phyloP scores from a whole-genome alignment of 2,113 vertebrate species.

The Gallinago media region DNA sequence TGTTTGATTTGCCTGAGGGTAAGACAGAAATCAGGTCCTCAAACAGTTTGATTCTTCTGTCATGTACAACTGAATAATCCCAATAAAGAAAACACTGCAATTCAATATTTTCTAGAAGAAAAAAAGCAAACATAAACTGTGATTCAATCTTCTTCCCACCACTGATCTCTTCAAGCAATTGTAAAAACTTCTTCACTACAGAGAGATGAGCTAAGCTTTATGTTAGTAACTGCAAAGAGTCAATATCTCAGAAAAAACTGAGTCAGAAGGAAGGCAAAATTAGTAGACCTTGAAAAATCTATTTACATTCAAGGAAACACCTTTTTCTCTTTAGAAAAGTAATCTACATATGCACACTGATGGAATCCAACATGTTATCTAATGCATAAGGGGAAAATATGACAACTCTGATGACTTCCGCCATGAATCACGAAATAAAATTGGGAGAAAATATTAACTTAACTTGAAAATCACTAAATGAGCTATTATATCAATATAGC shows the following conservation, averaged over 20 bases:
- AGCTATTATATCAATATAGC: not conserved
- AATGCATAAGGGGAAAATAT: not conserved
- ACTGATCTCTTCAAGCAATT: not conserved
- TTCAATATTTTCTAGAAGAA: not conserved
- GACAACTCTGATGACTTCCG: not conserved
- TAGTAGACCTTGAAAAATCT: slow-evolving; percentile 8
- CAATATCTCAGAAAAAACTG: not conserved
- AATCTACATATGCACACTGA: not conserved
- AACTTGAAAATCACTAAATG: not conserved
- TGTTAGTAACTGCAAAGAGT: not conserved
- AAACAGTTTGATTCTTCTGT: not conserved
- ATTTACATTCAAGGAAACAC: not conserved
- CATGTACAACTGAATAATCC: not conserved
- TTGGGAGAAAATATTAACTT: not conserved
- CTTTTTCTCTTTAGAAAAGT: slow-evolving; percentile 34
- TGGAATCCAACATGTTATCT: not conserved
- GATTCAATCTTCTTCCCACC: not conserved
- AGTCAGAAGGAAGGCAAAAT: slow-evolving; percentile 42
- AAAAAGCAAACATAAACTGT: not conserved
- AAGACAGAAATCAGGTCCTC: not conserved
- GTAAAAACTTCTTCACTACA: not conserved
- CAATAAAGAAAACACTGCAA: not conserved
- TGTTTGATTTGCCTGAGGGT: not conserved
- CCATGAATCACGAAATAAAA: not conserved
- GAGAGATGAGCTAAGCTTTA: not conserved